A percentile compares a stretch with the other conserved stretches of the same genome.
phyloP scores from a whole-genome alignment of 2,797 vertebrate genomes.

The Nannoperca obscura region DNA sequence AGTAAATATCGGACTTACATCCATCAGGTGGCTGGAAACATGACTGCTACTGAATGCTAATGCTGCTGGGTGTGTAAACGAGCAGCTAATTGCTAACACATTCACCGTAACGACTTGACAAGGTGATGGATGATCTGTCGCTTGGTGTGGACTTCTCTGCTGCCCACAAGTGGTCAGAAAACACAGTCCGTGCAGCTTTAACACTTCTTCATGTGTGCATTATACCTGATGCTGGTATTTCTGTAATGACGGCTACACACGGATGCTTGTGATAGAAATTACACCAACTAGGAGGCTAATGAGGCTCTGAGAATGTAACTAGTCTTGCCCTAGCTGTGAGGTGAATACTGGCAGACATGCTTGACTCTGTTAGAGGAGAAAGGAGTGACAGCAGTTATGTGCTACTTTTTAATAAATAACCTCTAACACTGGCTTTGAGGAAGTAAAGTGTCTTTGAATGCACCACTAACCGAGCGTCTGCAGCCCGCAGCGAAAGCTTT shows the following conservation, averaged over 20 bases:
- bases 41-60: neutral
- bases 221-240: neutral
- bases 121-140: no score
- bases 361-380: neutral
- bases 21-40: neutral
- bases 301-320: neutral
- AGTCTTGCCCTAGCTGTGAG: slow-evolving; percentile 8
- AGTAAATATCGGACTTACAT: neutral
- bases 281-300: neutral
- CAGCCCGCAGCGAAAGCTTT: slow-evolving; percentile 41
- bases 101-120: no score
- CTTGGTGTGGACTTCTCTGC: neutral
- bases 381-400: neutral
- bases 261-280: neutral
- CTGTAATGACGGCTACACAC: neutral
- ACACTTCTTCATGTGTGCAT: neutral
- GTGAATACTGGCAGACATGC: slow-evolving; percentile 4
- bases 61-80: neutral
- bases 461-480: slow-evolving; percentile 16
- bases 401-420: slow-evolving; percentile 10
- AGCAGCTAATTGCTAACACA: neutral
- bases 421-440: slow-evolving; percentile 7
- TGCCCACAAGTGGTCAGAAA: neutral
- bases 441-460: slow-evolving; percentile 10
- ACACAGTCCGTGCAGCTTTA: neutral